These are phyloP conservation scores for Potorous gilbertii DNA, from an alignment of 2,797 vertebrate genomes.

Conservation along the genomic window DNA sequence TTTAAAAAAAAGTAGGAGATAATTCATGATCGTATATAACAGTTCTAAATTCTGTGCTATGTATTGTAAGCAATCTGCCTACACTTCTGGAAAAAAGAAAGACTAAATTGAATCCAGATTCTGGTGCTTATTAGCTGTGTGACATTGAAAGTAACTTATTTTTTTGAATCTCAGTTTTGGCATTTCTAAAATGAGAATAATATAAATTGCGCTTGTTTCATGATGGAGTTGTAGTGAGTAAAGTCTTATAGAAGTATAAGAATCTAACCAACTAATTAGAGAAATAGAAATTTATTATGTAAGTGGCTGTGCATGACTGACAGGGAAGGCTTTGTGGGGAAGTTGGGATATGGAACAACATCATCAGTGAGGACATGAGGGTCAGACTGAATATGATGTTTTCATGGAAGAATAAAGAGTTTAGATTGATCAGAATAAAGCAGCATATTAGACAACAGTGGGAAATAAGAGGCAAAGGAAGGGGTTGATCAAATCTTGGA, in stretches of 20 bases:
- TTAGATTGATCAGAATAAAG: not conserved
- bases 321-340: not conserved
- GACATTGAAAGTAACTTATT: not conserved
- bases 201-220: not conserved
- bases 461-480: not conserved
- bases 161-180: not conserved
- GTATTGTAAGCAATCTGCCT: not conserved
- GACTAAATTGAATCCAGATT: not conserved
- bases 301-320: not conserved
- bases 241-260: not conserved
- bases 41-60: not conserved
- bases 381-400: not conserved
- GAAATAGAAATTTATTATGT: not conserved
- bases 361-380: not conserved
- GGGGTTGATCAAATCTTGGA: not conserved
- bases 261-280: not conserved
- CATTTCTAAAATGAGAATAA: not conserved
- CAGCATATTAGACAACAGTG: not conserved
- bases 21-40: not conserved
- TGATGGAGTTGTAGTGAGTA: not conserved
- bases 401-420: not conserved
- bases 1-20: not conserved
- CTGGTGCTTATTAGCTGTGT: not conserved
- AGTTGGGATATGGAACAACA: not conserved
- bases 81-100: not conserved